Conservation (phyloP, 2,888 invertebrate genomes). For the Labia minor region DNA sequence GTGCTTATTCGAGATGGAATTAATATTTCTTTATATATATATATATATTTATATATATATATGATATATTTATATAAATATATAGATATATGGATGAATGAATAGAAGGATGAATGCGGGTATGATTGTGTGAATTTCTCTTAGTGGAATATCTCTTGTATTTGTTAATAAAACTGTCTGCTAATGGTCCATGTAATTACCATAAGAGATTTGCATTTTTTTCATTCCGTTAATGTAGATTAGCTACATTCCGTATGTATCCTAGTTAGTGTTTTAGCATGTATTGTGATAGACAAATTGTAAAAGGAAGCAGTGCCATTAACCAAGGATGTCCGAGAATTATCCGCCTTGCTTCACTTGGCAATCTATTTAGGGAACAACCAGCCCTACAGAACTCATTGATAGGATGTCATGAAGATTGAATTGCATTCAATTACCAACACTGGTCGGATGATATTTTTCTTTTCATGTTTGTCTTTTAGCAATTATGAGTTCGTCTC, state of each 20-base stretch:
- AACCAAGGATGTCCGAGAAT: neutral
- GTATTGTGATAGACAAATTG: conserved; percentile 1
- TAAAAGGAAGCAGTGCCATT: neutral
- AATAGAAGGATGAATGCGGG: neutral
- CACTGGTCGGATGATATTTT: conserved; percentile 15
- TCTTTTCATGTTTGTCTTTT: conserved; percentile 20
- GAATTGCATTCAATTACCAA: conserved; percentile 15
- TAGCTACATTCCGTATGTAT: neutral
- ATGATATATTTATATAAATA: conserved; percentile 16
- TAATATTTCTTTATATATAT: conserved; percentile 8
- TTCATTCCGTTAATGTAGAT: neutral
- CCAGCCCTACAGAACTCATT: conserved; percentile 13
- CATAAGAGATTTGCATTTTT: conserved; percentile 13
- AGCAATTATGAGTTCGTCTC: neutral
- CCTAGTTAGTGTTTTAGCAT: conserved; percentile 3
- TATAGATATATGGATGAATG: neutral
- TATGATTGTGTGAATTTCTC: neutral
- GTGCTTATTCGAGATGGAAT: conserved; percentile 13
- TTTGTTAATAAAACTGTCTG: neutral
- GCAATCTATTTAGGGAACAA: neutral
- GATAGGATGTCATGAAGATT: conserved; percentile 1
- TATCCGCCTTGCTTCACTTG: neutral
- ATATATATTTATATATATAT: conserved; percentile 16
- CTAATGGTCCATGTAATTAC: conserved; percentile 5
- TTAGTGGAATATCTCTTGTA: neutral